Base-by-base conservation (phyloP, 2,888 invertebrate species). In the Encarsia formosa region DNA sequence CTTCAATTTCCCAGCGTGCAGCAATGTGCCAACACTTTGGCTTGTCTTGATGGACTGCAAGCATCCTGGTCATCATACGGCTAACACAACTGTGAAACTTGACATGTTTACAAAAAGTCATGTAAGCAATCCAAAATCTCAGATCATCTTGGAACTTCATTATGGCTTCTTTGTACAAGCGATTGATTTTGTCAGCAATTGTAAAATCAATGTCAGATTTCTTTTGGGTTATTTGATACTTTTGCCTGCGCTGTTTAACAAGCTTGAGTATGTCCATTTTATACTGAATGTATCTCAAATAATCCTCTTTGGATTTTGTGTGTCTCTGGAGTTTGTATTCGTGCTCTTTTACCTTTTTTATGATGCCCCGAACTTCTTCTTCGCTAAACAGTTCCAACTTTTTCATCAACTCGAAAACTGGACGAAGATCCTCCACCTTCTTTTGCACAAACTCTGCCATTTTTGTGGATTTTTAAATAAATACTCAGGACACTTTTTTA, bases 361-460 rank as follows among this genome's bases (percentile, higher is more conserved):
- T 76, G 61, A 88, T 85, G 59, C 78, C 78, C 47, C 43, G 81
- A 68, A 85, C 80, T 78, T 91, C 89, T 44, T 81, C 80, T 50
- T 81, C 79, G 8, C 81, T 78, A 66, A 87, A 88, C 45, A 92
- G 75, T 64, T 82, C 81, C 29, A 82, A 81, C 62, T 84, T 79
- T 65, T 83, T 80, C 84, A 92, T 84, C 68, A 87, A 84, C 71
- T 91, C 88, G 66, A 92, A 79, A 71, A 89, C 89, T 57, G 85
- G 84, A 64, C 90, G 81, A 80, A 87, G 84, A 58, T 83, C 82
- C 77, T 92, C 91, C 62, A 87, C 80, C 68, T 84, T 82, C 69
- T 83, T 82, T 67, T 88, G 85, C 2, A 90, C 88, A 74, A 84
- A 81, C 76, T 92, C 92, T 13, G 88, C 87, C 91, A 92, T 91